Percentiles rank a stretch among this genome's conserved stretches.
These are phyloP conservation scores for Brachionus koreanus DNA, from an alignment of 1,140 invertebrate genomes.

Conservation along the genomic window DNA sequence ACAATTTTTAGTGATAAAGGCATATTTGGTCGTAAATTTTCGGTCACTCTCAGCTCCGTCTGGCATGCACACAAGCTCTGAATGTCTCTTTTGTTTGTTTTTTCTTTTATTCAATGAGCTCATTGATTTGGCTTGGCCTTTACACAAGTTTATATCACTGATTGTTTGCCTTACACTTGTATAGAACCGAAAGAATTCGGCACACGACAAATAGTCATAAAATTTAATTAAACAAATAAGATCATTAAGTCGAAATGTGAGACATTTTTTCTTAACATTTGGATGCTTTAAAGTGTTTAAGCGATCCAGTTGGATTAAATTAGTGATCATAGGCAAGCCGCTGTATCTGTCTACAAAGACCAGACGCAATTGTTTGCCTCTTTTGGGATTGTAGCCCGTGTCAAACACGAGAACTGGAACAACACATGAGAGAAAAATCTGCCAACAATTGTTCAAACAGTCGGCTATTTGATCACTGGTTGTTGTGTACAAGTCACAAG, in stretches of 20 bases:
- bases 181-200: background rate
- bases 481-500: background rate
- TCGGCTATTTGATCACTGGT: background rate
- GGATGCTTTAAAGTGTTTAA: background rate
- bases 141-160: background rate
- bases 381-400: slow-evolving; percentile 4
- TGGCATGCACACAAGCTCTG: background rate
- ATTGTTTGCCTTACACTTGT: background rate
- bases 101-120: background rate
- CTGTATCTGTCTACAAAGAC: background rate
- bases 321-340: background rate
- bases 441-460: slow-evolving; percentile 14
- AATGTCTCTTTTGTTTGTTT: background rate
- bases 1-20: background rate
- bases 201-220: background rate
- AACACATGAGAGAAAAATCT: background rate
- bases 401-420: background rate
- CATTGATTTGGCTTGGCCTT: background rate
- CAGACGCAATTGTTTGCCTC: background rate
- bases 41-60: background rate
- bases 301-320: background rate
- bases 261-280: background rate
- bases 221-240: slow-evolving; percentile 10
- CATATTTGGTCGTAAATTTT: background rate
- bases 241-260: background rate